phyloP scores from a whole-genome alignment of 30 jellyfish, hydroid and myxozoan species.

The Rhopilema esculentum region DNA sequence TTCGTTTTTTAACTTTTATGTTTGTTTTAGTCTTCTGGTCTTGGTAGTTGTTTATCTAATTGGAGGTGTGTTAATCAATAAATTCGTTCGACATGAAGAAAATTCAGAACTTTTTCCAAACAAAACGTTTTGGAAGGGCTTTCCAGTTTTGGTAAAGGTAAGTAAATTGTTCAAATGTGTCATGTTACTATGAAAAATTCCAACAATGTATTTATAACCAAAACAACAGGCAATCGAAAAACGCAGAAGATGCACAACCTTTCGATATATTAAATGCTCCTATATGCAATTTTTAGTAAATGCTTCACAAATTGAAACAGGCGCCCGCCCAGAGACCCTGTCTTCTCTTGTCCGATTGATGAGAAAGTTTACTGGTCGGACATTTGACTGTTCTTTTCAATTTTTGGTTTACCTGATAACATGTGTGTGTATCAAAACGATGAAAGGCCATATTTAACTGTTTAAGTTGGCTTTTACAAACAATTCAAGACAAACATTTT shows the following conservation, averaged over 20 bases:
- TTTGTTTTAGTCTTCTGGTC: constrained; percentile 47
- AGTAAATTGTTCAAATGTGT: not conserved
- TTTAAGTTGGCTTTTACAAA: too few relatives aligned
- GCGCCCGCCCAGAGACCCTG: not conserved
- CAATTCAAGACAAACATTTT: too few relatives aligned
- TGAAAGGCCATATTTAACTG: too few relatives aligned
- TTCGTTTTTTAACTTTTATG: not conserved
- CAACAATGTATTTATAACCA: not conserved
- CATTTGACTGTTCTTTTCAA: too few relatives aligned
- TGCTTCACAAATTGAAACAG: not conserved
- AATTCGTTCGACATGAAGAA: constrained; percentile 51
- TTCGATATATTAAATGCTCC: not conserved
- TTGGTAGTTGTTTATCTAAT: constrained; percentile 51
- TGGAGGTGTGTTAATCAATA: constrained; percentile 55
- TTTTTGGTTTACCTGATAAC: too few relatives aligned
- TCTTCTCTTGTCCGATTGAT: too few relatives aligned
- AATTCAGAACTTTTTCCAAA: constrained; percentile 52
- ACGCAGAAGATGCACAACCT: too few relatives aligned
- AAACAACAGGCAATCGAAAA: too few relatives aligned
- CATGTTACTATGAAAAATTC: not conserved
- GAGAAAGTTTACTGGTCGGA: too few relatives aligned
- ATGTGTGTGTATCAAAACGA: too few relatives aligned
- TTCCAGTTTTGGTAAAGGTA: constrained; percentile 65
- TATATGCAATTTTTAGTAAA: not conserved
- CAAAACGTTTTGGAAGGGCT: constrained; percentile 54